Conservation (phyloP, 1,140 invertebrate species). For the Araneus ventricosus region DNA sequence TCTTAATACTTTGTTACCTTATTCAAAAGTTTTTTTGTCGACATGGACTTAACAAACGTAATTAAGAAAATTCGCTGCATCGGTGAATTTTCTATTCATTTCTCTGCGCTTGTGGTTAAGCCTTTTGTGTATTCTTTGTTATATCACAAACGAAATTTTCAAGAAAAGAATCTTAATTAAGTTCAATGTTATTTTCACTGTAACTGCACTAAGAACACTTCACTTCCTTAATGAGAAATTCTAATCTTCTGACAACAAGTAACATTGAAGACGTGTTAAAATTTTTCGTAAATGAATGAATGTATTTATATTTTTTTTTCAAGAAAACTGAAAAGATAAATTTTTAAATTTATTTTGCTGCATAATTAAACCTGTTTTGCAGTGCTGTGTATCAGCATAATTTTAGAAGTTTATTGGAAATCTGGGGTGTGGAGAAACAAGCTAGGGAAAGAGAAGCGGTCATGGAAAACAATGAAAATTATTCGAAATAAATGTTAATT, state of each 20-base stretch:
- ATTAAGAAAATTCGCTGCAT: neutral
- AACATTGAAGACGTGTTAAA: neutral
- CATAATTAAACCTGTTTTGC: neutral
- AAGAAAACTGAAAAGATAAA: neutral
- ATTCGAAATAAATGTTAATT: neutral
- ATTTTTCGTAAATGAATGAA: neutral
- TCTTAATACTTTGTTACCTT: neutral
- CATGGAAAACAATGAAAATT: neutral
- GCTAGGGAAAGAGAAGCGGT: neutral
- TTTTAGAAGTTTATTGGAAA: neutral
- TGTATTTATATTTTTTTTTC: neutral
- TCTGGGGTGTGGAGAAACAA: neutral
- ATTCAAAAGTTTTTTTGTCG: neutral
- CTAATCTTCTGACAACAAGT: neutral
- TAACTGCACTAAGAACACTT: neutral
- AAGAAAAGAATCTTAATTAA: slow-evolving; percentile 20
- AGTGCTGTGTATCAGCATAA: neutral
- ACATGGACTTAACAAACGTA: neutral
- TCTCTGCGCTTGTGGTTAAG: neutral
- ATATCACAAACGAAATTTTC: neutral
- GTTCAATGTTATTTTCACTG: neutral
- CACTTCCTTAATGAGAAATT: neutral
- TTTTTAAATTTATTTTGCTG: neutral
- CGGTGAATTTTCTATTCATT: neutral
- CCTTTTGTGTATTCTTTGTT: neutral